phyloP scores from a whole-genome alignment of 1,140 invertebrate species.

The Plectrocnemia conspersa region DNA sequence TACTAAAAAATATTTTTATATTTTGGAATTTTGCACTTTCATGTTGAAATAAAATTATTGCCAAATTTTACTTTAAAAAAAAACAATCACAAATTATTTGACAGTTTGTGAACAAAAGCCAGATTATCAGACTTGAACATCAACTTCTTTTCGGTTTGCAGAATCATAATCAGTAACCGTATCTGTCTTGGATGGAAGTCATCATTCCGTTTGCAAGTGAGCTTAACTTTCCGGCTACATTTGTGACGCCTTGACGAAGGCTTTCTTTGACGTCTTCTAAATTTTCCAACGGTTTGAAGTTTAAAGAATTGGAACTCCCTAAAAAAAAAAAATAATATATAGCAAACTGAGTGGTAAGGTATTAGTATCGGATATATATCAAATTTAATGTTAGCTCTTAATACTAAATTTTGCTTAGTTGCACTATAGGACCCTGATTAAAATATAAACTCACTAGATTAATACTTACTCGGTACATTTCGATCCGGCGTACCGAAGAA shows the following conservation, averaged over 20 bases:
- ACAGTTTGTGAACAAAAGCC: too few relatives aligned
- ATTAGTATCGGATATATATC: too few relatives aligned
- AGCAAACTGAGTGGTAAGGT: too few relatives aligned
- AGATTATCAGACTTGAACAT: constrained; percentile 17
- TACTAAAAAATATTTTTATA: too few relatives aligned
- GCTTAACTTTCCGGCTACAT: constrained; percentile 91
- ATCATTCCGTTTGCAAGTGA: constrained; percentile 92
- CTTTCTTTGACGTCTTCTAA: constrained; percentile 95
- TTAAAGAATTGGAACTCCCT: constrained; percentile 25
- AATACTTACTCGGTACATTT: constrained; percentile 20
- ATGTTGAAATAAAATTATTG: too few relatives aligned
- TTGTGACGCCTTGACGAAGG: constrained; percentile 91
- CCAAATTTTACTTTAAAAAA: too few relatives aligned
- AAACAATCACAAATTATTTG: too few relatives aligned
- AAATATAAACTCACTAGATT: too few relatives aligned
- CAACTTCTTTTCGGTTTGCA: constrained; percentile 19
- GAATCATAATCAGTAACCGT: constrained; percentile 51
- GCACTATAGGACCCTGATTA: too few relatives aligned
- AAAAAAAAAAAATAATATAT: constrained; percentile 3
- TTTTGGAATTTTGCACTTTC: too few relatives aligned
- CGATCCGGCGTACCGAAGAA: constrained; percentile 68
- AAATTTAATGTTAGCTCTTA: too few relatives aligned
- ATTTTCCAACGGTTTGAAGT: constrained; percentile 57
- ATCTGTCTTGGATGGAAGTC: constrained; percentile 79
- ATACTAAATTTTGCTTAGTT: too few relatives aligned